These are phyloP conservation scores for Leistus spinibarbis DNA, from an alignment of 2,888 invertebrate genomes.

Conservation along the genomic window DNA sequence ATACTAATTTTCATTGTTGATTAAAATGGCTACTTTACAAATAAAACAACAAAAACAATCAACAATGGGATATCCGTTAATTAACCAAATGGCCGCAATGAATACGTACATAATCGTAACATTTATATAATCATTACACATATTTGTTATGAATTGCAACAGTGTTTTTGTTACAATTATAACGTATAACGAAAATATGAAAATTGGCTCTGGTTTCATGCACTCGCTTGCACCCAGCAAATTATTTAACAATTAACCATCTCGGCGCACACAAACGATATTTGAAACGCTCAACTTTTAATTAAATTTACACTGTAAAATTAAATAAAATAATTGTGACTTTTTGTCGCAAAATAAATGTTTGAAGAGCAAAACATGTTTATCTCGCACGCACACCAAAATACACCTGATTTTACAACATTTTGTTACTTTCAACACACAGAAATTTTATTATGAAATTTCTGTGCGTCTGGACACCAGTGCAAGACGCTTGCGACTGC, in stretches of 20 bases:
- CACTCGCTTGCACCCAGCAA: conserved; percentile 21
- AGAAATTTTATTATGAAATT: not conserved
- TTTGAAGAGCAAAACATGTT: not conserved
- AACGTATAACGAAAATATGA: not conserved
- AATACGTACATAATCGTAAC: not conserved
- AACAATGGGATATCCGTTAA: not conserved
- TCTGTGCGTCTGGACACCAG: not conserved
- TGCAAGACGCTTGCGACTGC: not conserved
- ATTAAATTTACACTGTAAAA: conserved; percentile 29
- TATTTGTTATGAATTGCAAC: not conserved
- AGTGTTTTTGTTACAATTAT: not conserved
- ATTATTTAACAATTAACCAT: conserved; percentile 25
- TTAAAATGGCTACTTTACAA: too few relatives aligned
- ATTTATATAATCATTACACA: not conserved
- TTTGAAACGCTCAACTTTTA: conserved; percentile 26
- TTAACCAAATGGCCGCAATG: not conserved
- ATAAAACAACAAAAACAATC: not conserved
- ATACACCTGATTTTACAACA: not conserved
- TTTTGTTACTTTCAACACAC: not conserved
- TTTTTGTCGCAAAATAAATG: not conserved
- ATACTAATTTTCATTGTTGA: too few relatives aligned
- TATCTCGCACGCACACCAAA: not conserved
- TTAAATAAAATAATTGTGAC: conserved; percentile 18
- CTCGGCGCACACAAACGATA: conserved; percentile 33
- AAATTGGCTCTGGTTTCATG: not conserved